These are phyloP conservation scores for Neogobius melanostomus DNA, from an alignment of 2,113 vertebrate genomes.

Conservation along the genomic window DNA sequence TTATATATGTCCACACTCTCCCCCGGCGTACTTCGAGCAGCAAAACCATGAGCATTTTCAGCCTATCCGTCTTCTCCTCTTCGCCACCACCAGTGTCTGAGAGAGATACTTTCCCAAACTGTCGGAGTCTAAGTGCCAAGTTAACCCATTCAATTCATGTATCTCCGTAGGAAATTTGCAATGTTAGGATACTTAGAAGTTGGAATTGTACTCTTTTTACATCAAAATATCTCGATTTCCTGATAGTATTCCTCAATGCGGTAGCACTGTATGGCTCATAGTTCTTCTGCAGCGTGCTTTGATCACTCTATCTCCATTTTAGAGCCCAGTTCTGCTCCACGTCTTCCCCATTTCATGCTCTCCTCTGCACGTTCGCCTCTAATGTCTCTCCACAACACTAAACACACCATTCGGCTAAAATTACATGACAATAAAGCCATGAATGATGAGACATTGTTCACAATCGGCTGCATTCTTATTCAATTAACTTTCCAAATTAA, in stretches of 20 bases:
- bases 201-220: too few species aligned
- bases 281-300: neutral
- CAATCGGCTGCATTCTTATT: constrained; percentile 30
- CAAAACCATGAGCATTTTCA: too few species aligned
- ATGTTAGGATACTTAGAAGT: too few species aligned
- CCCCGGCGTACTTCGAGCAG: too few species aligned
- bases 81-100: too few species aligned
- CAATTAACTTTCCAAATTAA: constrained; percentile 36
- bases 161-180: too few species aligned
- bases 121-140: too few species aligned
- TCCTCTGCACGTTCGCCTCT: constrained; percentile 10
- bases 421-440: constrained; percentile 38
- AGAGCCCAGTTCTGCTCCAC: constrained; percentile 7
- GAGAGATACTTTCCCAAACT: too few species aligned
- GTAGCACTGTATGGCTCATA: neutral
- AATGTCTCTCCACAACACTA: constrained; percentile 31
- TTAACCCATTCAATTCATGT: too few species aligned
- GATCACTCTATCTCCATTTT: constrained; percentile 1
- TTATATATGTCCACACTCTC: too few species aligned
- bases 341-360: constrained; percentile 4
- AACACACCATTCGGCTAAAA: constrained; percentile 50
- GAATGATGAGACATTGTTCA: constrained; percentile 47
- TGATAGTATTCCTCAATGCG: neutral
- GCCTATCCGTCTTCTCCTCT: too few species aligned
- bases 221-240: too few species aligned